These are phyloP conservation scores for Megaceryle maxima DNA, from an alignment of 2,113 vertebrate genomes.

Conservation along the genomic window DNA sequence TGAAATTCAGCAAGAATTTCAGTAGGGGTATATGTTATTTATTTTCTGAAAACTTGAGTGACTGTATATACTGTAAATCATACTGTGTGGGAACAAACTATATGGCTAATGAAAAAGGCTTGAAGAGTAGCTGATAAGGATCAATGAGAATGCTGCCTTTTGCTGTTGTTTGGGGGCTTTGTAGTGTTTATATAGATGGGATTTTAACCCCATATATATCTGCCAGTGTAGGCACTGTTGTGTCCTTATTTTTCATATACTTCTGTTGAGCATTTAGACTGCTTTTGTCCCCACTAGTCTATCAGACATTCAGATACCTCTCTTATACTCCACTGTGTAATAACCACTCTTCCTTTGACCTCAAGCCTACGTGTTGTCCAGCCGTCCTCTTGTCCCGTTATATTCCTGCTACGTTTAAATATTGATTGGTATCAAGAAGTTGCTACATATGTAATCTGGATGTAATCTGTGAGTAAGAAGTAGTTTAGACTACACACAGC, in stretches of 20 bases:
- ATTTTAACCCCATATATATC: background rate
- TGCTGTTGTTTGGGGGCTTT: background rate
- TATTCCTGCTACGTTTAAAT: no score
- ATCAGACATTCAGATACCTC: background rate
- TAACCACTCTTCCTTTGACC: background rate
- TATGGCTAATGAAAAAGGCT: background rate
- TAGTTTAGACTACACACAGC: rapidly evolving
- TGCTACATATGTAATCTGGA: background rate
- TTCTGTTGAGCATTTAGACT: background rate
- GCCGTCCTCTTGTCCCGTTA: background rate
- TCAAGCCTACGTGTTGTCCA: rapidly evolving
- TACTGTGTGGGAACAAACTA: background rate
- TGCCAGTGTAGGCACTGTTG: background rate
- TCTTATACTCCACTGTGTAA: rapidly evolving
- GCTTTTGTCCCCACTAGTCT: background rate
- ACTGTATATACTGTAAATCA: background rate
- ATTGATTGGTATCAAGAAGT: background rate
- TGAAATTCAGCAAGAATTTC: background rate
- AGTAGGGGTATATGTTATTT: background rate
- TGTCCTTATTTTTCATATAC: background rate
- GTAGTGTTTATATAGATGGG: background rate
- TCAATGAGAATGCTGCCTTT: background rate
- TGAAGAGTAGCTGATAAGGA: background rate
- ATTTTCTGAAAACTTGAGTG: background rate
- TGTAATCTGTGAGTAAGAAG: background rate